Evolutionary conservation across 2,888 invertebrate genomes (phyloP), one percentile per base, ranked within the genome.

Genomic region (Agrotis exclamationis): DNA sequence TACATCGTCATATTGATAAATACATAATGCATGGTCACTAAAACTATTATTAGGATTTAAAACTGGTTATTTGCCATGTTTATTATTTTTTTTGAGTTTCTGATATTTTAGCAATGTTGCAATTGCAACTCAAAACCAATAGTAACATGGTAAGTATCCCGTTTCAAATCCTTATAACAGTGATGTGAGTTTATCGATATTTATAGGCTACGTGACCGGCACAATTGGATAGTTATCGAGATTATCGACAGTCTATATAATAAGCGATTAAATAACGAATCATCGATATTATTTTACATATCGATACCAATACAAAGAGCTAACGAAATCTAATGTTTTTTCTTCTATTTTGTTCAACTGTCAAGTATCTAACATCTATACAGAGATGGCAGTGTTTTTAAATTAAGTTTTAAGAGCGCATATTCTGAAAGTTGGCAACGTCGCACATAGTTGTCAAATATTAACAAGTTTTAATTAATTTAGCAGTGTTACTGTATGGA

Each of bases 351-450:
- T 59, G 48, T 65, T 70, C 60, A 18, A 50, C 58, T 66, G 62
- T 62, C 53, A 45, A 57, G 53, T 63, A 48, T 72, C 44, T 47
- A 39, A 69, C 70, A 79, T 70, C 70, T 74, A 65, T 69, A 59
- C 14, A 79, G 74, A 63, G 74, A 63, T 84, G 84, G 84, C 84
- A 84, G 86, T 84, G 85, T 70, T 74, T 64, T 63, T 59, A 24
- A 59, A 53, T 59, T 53, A 24, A 60, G 33, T 73, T 56, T 50
- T 48, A n/a, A n/a, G n/a, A n/a, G n/a, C n/a, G n/a, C n/a, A n/a
- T n/a, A n/a, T n/a, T n/a, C n/a, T n/a, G n/a, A n/a, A n/a, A n/a
- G n/a, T n/a, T n/a, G n/a, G n/a, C n/a, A n/a, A n/a, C n/a, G n/a
- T n/a, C n/a, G n/a, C n/a, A n/a, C n/a, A n/a, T n/a, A n/a, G n/a